Conservation (phyloP, 2,888 invertebrate species). For the Thera obeliscata region DNA sequence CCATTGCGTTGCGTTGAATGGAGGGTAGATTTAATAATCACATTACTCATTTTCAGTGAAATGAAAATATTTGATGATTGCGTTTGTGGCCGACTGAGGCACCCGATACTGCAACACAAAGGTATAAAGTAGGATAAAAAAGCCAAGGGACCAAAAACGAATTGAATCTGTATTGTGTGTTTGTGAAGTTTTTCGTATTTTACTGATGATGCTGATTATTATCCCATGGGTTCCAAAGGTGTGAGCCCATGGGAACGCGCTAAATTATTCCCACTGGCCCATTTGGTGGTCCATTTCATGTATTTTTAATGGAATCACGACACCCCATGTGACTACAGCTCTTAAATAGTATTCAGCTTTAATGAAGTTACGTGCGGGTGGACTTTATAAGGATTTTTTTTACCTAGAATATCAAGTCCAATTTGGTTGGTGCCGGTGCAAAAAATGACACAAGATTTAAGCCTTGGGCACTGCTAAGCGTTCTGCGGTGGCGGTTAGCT, state of each 20-base stretch:
- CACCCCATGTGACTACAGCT: conserved; percentile 60
- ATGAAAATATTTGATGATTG: conserved; percentile 83
- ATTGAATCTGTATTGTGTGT: no score
- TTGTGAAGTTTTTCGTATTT: no score
- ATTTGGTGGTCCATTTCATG: conserved; percentile 75
- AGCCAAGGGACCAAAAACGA: no score
- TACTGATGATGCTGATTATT: background rate
- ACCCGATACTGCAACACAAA: conserved; percentile 48
- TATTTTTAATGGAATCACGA: conserved; percentile 83
- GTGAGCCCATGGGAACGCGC: conserved; percentile 75
- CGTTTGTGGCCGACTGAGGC: conserved; percentile 65
- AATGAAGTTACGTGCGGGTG: no score
- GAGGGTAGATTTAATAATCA: conserved; percentile 81
- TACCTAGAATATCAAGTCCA: no score
- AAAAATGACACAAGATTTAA: no score
- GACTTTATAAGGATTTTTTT: no score
- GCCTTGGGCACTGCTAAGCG: no score
- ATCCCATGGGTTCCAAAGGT: conserved; percentile 47
- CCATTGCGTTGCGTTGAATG: conserved; percentile 59
- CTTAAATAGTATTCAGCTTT: conserved; percentile 50
- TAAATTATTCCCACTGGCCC: conserved; percentile 81
- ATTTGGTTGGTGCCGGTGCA: no score
- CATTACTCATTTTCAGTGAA: conserved; percentile 80
- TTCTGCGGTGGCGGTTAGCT: no score
- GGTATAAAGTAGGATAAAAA: no score